A percentile compares a stretch with the other conserved stretches of the same genome.
Conservation (phyloP, 2,113 vertebrate species). For the Brachyistius frenatus region DNA sequence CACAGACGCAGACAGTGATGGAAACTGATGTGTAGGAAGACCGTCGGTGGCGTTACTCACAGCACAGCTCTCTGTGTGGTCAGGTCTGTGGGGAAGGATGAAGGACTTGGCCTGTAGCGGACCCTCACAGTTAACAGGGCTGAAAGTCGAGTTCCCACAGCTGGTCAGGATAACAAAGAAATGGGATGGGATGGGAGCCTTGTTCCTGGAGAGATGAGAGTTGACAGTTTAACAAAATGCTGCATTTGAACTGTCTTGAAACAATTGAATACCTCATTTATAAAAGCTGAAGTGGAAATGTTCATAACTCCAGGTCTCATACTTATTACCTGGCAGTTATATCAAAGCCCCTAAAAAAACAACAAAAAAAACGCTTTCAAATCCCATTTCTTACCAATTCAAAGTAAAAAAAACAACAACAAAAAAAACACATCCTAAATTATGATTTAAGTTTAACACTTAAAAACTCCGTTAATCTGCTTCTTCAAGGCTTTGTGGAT, state of each 20-base stretch:
- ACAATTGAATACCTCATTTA: not conserved
- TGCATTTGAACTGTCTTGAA: not conserved
- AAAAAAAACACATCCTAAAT: no score
- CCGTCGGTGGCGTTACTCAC: slow-evolving; percentile 84
- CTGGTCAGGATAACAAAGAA: slow-evolving; percentile 94
- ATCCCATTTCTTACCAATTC: no score
- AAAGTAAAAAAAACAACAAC: no score
- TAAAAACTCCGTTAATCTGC: not conserved
- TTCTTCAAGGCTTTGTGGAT: not conserved
- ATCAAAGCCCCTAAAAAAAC: not conserved
- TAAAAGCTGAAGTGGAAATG: not conserved
- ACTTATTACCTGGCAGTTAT: not conserved
- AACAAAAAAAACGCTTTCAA: not conserved
- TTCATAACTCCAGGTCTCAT: not conserved
- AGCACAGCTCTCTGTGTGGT: slow-evolving; percentile 90
- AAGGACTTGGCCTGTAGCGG: slow-evolving; percentile 86
- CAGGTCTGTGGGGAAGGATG: slow-evolving; percentile 91
- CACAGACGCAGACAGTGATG: not conserved
- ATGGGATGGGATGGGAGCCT: slow-evolving; percentile 89
- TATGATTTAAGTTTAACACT: not conserved
- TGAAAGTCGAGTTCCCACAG: slow-evolving; percentile 81
- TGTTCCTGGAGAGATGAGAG: slow-evolving; percentile 73
- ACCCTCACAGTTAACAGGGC: slow-evolving; percentile 80
- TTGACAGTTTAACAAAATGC: not conserved
- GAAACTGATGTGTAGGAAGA: not conserved